Percentiles rank a stretch among this genome's conserved stretches.
Conservation (phyloP, 2,888 invertebrate genomes). For the Drosophila hamatofila region DNA sequence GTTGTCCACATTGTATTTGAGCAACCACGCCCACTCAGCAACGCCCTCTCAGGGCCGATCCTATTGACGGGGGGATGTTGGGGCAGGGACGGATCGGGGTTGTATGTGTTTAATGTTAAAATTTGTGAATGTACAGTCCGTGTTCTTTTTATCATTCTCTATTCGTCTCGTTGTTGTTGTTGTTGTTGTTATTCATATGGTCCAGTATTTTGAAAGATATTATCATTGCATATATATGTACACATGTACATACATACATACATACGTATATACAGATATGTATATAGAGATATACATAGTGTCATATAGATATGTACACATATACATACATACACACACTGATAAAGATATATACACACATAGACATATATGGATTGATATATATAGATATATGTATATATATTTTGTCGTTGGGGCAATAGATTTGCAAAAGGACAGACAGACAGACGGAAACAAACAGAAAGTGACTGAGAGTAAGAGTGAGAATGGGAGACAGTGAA, state of each 20-base stretch:
- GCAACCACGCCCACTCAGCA: constrained; percentile 18
- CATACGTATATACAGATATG: neutral
- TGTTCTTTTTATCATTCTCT: neutral
- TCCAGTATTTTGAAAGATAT: constrained; percentile 8
- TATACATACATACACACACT: neutral
- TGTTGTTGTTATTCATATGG: neutral
- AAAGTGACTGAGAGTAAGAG: neutral
- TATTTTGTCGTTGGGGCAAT: constrained; percentile 1
- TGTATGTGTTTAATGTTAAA: neutral
- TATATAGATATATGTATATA: neutral
- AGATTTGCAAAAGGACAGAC: neutral
- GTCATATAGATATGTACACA: neutral
- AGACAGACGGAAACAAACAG: constrained; percentile 3
- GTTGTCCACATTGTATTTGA: neutral
- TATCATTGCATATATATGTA: neutral
- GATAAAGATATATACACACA: neutral
- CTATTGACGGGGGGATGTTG: neutral
- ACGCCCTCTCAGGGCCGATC: neutral
- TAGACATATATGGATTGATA: neutral
- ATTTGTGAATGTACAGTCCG: constrained; percentile 22
- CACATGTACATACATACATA: constrained; percentile 1
- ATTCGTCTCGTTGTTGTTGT: neutral
- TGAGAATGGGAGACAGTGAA: neutral
- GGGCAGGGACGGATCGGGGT: neutral
- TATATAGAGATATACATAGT: neutral